Evolutionary conservation across 2,797 vertebrate genomes (phyloP).

Genomic region (Lepus townsendii): DNA sequence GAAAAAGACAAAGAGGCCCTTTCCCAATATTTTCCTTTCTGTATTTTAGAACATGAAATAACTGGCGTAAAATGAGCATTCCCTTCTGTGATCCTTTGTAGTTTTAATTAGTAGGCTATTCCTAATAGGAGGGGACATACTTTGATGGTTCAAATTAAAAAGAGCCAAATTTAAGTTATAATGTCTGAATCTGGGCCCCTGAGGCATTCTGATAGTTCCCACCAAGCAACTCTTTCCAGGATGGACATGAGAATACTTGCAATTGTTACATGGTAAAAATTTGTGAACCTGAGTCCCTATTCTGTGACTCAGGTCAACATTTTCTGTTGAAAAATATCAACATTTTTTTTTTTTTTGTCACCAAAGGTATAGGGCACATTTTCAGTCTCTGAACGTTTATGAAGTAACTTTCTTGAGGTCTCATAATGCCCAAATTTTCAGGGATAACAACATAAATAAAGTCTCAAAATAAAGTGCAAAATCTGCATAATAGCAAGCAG

Average conservation of each 20-base stretch:
- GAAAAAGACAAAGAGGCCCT: background rate
- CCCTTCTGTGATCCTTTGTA: conserved; percentile 45
- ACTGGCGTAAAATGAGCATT: conserved; percentile 67
- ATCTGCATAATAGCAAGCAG: conserved; percentile 63
- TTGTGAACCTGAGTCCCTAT: conserved; percentile 5
- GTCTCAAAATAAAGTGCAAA: conserved; percentile 78
- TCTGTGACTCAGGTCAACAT: conserved; percentile 57
- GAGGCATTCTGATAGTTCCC: background rate
- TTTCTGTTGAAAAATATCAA: conserved; percentile 64
- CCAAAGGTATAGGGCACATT: conserved; percentile 57
- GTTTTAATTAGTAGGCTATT: conserved; percentile 74
- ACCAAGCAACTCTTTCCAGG: conserved; percentile 8
- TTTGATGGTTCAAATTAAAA: conserved; percentile 51
- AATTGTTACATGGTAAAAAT: background rate
- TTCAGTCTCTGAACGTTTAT: conserved; percentile 54
- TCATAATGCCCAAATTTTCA: conserved; percentile 56
- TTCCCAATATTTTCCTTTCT: conserved; percentile 38
- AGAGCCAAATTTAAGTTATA: conserved; percentile 61
- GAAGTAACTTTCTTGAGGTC: conserved; percentile 61
- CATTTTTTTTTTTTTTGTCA: conserved; percentile 34
- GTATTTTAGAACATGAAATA: conserved; percentile 79
- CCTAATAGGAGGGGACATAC: conserved; percentile 59
- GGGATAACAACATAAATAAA: conserved; percentile 57
- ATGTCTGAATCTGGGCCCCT: conserved; percentile 68
- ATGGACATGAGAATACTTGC: background rate